Base-by-base conservation (phyloP, 2,888 invertebrate species). In the Standfussiana lucernea region DNA sequence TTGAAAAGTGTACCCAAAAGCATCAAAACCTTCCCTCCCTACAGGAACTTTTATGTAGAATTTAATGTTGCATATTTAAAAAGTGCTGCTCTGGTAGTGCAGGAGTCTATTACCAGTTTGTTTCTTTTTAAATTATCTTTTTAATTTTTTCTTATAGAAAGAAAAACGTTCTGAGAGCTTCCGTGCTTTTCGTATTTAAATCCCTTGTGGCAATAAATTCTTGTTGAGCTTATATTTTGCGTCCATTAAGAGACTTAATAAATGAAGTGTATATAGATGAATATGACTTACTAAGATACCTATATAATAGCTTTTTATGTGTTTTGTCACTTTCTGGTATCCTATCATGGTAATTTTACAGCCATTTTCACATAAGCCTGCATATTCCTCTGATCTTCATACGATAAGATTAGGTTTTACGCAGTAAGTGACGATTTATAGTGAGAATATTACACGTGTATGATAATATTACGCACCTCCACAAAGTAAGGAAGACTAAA, bases 1-100 rank as follows among this genome's bases (percentile, higher is more conserved):
- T 92, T 91, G 90, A 92, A 93, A 93, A 92, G 89, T 92, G 90
- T 88, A 70, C 87, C 88, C 87, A 78, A 92, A 91, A 90, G 90
- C 90, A 90, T 89, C 89, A 90, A 89, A 92, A 91, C 87, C 90
- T 86, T 85, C 85, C 87, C 90, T 86, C 86, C 85, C 86, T 86
- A 85, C 86, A 82, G 86, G 84, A 91, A 92, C 89, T 93, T 93
- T 93, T 92, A 93, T 93, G 88, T 83, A 90, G 90, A 92, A 93
- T 91, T 93, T 92, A 92, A 93, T 92, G 91, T 92, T 92, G 91
- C 92, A 91, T 92, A 91, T 92, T 92, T 91, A 90, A 91, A 87
- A 90, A 85, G 86, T 88, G 81, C 88, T 89, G 90, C 90, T 85
- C 79, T 79, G 82, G 75, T 87, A 89, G 88, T 83, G 40, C 82